Conservation (phyloP, 2,113 vertebrate species). For the Aspidoscelis tigris region DNA sequence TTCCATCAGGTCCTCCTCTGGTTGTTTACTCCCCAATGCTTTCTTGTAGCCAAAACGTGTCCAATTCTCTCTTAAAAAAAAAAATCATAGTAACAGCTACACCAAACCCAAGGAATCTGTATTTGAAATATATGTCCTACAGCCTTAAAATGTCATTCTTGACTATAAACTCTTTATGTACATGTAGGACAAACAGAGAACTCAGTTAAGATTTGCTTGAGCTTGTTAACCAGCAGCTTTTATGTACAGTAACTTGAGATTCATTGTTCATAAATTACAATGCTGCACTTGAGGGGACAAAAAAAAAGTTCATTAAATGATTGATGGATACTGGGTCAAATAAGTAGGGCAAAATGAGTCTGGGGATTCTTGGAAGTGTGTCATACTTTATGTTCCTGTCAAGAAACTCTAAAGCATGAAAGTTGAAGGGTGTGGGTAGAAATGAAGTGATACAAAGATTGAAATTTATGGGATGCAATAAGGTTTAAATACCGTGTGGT, state of each 20-base stretch:
- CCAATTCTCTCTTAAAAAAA: neutral
- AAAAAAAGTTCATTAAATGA: constrained; percentile 25
- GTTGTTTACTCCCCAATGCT: neutral
- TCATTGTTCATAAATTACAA: constrained; percentile 19
- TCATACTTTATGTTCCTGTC: constrained; percentile 32
- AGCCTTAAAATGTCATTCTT: constrained; percentile 31
- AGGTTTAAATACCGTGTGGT: neutral
- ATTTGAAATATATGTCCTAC: constrained; percentile 39
- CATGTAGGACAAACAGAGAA: constrained; percentile 31
- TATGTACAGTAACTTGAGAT: constrained; percentile 28
- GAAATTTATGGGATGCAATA: neutral
- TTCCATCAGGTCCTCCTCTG: neutral
- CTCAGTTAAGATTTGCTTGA: constrained; percentile 40
- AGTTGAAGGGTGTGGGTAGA: neutral
- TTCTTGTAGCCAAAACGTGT: neutral
- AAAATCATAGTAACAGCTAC: neutral
- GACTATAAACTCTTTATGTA: constrained; percentile 37
- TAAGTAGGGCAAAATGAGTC: constrained; percentile 16
- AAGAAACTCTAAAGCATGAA: constrained; percentile 35
- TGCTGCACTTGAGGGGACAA: constrained; percentile 34
- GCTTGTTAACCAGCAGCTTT: constrained; percentile 48
- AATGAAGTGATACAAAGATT: neutral
- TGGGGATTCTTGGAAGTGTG: constrained; percentile 25
- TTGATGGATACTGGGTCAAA: constrained; percentile 23
- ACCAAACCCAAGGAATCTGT: constrained; percentile 17